phyloP scores from a whole-genome alignment of 2,797 vertebrate species.

The Carduelis carduelis region DNA sequence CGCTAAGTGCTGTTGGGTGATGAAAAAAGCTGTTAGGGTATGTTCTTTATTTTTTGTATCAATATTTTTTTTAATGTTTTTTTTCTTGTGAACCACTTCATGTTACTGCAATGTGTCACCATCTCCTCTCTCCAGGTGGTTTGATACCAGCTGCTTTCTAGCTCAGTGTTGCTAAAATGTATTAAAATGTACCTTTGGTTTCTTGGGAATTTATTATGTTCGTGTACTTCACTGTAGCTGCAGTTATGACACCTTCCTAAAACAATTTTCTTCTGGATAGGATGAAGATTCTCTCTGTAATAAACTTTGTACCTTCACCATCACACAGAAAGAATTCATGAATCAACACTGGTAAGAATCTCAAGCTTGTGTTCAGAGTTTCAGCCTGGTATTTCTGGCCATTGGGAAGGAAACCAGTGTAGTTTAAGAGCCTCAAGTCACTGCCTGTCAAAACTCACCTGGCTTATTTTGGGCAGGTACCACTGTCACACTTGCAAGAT shows the following conservation, averaged over 20 bases:
- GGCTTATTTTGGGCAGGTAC: constrained; percentile 80
- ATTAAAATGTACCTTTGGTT: rapidly evolving
- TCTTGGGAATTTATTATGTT: background rate
- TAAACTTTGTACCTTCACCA: constrained; percentile 98
- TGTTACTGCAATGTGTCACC: background rate
- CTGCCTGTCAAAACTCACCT: background rate
- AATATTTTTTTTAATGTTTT: background rate
- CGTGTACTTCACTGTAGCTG: background rate
- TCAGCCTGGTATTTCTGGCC: background rate
- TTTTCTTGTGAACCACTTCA: background rate
- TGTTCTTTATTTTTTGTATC: background rate
- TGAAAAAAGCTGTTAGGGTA: background rate
- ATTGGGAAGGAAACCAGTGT: background rate
- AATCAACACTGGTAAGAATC: constrained; percentile 96
- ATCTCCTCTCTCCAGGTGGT: rapidly evolving
- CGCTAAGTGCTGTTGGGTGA: background rate
- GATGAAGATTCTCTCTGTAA: constrained; percentile 99
- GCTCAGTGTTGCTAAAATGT: background rate
- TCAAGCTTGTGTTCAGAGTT: background rate
- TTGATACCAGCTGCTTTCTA: background rate
- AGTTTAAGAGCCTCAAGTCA: background rate
- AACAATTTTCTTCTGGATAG: constrained; percentile 65
- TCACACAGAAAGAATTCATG: constrained; percentile 99
- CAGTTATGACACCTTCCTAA: background rate
- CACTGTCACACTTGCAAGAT: constrained; percentile 99